These are phyloP conservation scores for Aspiorhynchus laticeps DNA, from an alignment of 2,113 vertebrate genomes.

Conservation along the genomic window DNA sequence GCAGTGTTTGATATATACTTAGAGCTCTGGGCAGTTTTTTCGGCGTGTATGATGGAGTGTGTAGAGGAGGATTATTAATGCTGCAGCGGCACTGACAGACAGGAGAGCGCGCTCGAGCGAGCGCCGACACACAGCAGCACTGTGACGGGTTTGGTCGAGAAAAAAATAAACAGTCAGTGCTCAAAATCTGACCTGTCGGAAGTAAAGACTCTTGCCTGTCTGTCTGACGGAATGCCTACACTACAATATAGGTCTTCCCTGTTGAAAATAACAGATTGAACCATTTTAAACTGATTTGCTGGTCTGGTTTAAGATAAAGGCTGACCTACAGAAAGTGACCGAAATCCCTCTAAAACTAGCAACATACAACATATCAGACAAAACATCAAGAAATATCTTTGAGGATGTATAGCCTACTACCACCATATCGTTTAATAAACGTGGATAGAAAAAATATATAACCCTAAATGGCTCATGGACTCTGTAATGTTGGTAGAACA, in stretches of 20 bases:
- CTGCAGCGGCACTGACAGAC: background rate
- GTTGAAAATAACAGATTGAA: background rate
- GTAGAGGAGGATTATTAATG: constrained; percentile 15
- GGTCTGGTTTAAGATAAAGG: background rate
- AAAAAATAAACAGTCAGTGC: background rate
- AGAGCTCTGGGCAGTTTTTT: background rate
- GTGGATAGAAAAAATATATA: background rate
- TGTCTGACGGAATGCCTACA: background rate
- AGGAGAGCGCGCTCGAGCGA: background rate
- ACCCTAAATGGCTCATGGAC: background rate
- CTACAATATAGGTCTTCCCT: background rate
- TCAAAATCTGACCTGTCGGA: background rate
- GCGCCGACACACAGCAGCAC: background rate
- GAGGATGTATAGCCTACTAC: background rate
- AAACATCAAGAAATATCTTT: background rate
- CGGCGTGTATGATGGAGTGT: background rate
- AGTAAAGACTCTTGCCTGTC: background rate
- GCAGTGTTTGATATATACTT: background rate
- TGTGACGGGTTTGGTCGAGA: background rate
- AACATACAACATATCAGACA: background rate
- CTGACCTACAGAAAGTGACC: background rate
- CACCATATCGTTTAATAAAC: background rate
- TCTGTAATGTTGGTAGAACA: background rate
- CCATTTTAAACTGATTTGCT: background rate
- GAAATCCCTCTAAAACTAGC: background rate